Evolutionary conservation across 2,113 vertebrate species (phyloP).

Genomic region (Haemorhous mexicanus): DNA sequence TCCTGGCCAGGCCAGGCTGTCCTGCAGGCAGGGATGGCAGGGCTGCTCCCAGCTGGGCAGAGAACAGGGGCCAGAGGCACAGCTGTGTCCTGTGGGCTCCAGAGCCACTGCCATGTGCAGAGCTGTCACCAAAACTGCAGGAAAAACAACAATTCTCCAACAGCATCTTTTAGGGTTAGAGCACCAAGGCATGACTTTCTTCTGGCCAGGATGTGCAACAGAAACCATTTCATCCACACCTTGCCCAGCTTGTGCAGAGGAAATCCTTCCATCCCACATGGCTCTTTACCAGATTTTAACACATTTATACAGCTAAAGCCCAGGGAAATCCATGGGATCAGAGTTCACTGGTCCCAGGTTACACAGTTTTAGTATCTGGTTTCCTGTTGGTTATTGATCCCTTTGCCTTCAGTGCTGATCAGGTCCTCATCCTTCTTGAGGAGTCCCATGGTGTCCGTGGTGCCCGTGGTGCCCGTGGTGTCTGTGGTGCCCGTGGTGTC

Average conservation of each 20-base stretch:
- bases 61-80: neutral
- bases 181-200: neutral
- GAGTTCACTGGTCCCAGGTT: accelerated
- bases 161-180: too few species aligned
- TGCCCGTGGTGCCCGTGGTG: too few species aligned
- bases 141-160: neutral
- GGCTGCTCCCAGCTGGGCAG: neutral
- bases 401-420: accelerated
- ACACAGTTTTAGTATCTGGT: accelerated
- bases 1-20: accelerated
- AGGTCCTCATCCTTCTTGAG: neutral
- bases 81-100: neutral
- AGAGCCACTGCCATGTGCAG: neutral
- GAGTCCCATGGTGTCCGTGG: too few species aligned
- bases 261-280: neutral
- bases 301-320: neutral
- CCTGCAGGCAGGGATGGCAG: neutral
- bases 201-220: neutral
- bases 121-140: neutral
- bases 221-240: too few species aligned
- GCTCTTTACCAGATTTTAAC: neutral
- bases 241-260: accelerated
- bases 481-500: too few species aligned
- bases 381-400: neutral
- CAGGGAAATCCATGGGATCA: neutral